Percentiles rank a stretch among this genome's conserved stretches.
Conservation (phyloP, 30 jellyfish, hydroid and myxozoan genomes). For the Haliclystus octoradiatus region DNA sequence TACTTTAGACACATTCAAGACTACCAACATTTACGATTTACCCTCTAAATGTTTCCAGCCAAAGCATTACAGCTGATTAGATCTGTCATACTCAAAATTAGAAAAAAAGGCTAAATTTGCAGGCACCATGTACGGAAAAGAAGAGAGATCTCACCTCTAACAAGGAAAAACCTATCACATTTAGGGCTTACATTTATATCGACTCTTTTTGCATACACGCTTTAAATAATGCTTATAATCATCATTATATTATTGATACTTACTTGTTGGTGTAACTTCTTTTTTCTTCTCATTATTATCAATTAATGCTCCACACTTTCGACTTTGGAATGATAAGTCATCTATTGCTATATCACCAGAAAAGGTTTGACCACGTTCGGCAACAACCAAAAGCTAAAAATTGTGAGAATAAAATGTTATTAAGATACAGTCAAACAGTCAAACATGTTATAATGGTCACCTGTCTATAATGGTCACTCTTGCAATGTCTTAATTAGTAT, state of each 20-base stretch:
- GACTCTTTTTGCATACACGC: too few relatives aligned
- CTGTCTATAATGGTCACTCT: not conserved
- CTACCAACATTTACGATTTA: too few relatives aligned
- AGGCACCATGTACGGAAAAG: too few relatives aligned
- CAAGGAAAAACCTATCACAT: too few relatives aligned
- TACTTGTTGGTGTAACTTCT: not conserved
- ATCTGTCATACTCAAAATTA: too few relatives aligned
- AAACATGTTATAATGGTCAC: not conserved
- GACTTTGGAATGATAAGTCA: constrained; percentile 11
- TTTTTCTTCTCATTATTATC: not conserved
- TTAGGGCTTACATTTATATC: too few relatives aligned
- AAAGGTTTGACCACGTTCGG: constrained; percentile 27
- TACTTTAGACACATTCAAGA: too few relatives aligned
- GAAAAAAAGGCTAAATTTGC: not conserved
- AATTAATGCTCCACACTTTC: not conserved
- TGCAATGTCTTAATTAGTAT: not conserved
- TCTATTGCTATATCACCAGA: constrained; percentile 36
- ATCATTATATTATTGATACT: not conserved
- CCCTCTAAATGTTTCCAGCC: too few relatives aligned
- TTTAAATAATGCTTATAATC: too few relatives aligned
- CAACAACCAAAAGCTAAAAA: constrained; percentile 15
- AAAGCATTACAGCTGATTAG: too few relatives aligned
- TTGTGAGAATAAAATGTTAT: not conserved
- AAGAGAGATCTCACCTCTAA: too few relatives aligned
- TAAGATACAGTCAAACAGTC: not conserved